A percentile compares a stretch with the other conserved stretches of the same genome.
Evolutionary conservation across 2,113 vertebrate genomes (phyloP).

Genomic region (Hippopotamus amphibius): DNA sequence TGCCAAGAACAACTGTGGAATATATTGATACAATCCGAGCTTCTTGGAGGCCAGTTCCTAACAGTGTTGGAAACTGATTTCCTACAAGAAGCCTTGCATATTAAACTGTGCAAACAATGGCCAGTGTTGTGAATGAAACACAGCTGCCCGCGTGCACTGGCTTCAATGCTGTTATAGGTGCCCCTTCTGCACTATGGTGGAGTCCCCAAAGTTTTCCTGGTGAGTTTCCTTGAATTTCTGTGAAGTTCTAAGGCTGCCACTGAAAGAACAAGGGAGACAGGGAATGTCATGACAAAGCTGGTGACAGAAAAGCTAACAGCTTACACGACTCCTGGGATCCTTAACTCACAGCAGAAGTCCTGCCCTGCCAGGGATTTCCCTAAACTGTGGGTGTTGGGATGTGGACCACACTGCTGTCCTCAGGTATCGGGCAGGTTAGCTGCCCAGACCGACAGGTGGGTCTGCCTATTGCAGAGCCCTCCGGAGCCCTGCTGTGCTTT

Average conservation of each 20-base stretch:
- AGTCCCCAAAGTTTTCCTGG: not conserved
- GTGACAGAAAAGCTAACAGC: not conserved
- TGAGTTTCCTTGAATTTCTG: not conserved
- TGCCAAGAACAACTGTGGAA: slow-evolving; percentile 41
- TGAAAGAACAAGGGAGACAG: not conserved
- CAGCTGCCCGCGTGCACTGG: not conserved
- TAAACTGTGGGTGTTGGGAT: too few relatives aligned
- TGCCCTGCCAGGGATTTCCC: not conserved
- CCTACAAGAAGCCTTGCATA: not conserved
- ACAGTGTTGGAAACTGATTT: slow-evolving; percentile 63
- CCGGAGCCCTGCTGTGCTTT: not conserved
- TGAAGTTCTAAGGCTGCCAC: not conserved
- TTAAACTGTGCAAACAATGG: not conserved
- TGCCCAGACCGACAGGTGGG: not conserved
- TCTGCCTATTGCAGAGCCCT: not conserved
- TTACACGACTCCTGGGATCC: fast-evolving
- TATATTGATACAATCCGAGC: not conserved
- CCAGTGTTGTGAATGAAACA: not conserved
- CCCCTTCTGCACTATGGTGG: fast-evolving
- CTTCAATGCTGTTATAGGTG: not conserved
- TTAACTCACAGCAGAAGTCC: not conserved
- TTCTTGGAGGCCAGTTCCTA: slow-evolving; percentile 55
- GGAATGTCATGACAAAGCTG: not conserved
- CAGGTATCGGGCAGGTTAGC: not conserved
- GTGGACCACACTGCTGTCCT: too few relatives aligned